Conservation (phyloP, 2,113 vertebrate genomes). For the Prunella himalayana region DNA sequence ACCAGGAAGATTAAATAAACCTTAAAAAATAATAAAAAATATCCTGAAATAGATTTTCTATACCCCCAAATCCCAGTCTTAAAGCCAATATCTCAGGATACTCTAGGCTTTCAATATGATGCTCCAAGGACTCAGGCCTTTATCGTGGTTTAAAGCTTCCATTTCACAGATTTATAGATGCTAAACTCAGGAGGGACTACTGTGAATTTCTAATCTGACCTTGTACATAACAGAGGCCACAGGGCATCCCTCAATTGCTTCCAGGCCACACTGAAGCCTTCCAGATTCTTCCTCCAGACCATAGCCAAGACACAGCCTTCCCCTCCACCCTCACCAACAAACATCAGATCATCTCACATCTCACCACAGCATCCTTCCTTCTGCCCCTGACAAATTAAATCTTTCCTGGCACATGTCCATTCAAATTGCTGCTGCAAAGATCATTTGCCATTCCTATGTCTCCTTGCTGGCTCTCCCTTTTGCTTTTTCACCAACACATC, state of each 20-base stretch:
- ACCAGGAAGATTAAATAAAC: slow-evolving; percentile 8
- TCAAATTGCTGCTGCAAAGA: background rate
- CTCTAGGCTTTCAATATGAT: background rate
- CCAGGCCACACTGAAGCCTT: background rate
- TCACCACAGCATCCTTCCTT: background rate
- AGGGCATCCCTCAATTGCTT: background rate
- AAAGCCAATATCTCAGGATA: slow-evolving; percentile 4
- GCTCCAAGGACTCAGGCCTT: background rate
- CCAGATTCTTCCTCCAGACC: background rate
- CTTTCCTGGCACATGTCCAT: slow-evolving; percentile 15
- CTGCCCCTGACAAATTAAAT: background rate
- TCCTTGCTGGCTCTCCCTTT: background rate
- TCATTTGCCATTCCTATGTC: background rate
- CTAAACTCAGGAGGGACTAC: background rate
- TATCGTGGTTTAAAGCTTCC: background rate
- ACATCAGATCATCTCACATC: background rate
- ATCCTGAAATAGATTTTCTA: slow-evolving; percentile 16
- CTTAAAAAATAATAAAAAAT: background rate
- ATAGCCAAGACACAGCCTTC: background rate
- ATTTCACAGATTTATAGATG: slow-evolving; percentile 29
- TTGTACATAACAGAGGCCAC: background rate
- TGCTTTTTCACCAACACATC: background rate
- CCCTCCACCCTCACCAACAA: background rate
- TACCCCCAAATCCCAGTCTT: background rate
- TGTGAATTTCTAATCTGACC: background rate